A percentile compares a stretch with the other conserved stretches of the same genome.
Evolutionary conservation across 1,140 invertebrate genomes (phyloP).

Genomic region (Drosophila lini): DNA sequence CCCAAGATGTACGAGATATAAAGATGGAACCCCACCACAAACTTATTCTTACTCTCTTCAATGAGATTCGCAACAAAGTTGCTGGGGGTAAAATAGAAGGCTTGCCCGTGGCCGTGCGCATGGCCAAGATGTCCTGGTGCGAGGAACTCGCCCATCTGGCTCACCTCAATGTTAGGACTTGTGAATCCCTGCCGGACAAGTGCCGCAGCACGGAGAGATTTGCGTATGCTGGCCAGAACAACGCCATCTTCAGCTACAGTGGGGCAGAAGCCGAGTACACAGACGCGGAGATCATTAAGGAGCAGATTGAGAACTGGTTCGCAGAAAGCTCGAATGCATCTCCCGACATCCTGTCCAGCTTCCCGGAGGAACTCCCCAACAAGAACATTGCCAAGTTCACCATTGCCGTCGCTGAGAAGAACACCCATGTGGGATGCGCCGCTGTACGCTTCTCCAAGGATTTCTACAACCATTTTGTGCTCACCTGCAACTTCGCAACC

Average conservation of each 20-base stretch:
- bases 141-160: constrained; percentile 63
- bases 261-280: constrained; percentile 59
- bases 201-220: constrained; percentile 75
- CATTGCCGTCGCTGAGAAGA: constrained; percentile 62
- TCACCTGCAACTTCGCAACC: constrained; percentile 65
- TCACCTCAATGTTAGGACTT: constrained; percentile 51
- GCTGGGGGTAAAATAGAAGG: constrained; percentile 55
- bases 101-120: constrained; percentile 55
- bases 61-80: too few species aligned
- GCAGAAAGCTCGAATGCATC: constrained; percentile 50
- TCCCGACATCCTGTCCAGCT: constrained; percentile 56
- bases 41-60: too few species aligned
- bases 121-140: constrained; percentile 76
- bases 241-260: constrained; percentile 67
- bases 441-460: constrained; percentile 58
- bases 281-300: constrained; percentile 65
- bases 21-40: too few species aligned
- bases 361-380: constrained; percentile 61
- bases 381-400: constrained; percentile 64
- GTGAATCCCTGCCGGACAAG: constrained; percentile 61
- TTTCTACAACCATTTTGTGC: constrained; percentile 63
- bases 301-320: constrained; percentile 74
- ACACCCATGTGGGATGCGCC: constrained; percentile 62
- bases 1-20: too few species aligned
- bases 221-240: constrained; percentile 71